Conservation (phyloP, 2,888 invertebrate genomes). For the Anaspis maculata region DNA sequence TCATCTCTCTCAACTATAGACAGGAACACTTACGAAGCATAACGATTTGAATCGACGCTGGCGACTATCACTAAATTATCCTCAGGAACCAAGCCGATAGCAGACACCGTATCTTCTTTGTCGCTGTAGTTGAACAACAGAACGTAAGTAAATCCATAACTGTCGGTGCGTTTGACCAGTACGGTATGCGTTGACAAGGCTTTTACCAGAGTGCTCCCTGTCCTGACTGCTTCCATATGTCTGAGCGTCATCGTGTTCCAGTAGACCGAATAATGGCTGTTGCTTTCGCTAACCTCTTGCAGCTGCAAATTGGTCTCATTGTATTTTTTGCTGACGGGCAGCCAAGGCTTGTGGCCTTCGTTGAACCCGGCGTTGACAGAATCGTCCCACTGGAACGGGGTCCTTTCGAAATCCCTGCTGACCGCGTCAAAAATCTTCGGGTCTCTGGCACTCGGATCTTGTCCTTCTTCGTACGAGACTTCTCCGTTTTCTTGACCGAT, state of each 20-base stretch:
- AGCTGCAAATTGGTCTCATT: conserved; percentile 49
- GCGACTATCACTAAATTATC: no score
- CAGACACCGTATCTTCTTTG: no score
- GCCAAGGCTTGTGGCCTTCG: conserved; percentile 50
- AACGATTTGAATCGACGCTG: no score
- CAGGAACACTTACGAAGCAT: no score
- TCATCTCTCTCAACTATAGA: no score
- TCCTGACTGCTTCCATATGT: conserved; percentile 43
- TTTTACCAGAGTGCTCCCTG: conserved; percentile 49
- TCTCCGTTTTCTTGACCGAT: conserved; percentile 67
- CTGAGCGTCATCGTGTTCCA: conserved; percentile 50
- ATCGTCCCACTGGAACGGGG: conserved; percentile 73
- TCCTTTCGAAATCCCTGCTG: conserved; percentile 67
- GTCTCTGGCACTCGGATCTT: conserved; percentile 49
- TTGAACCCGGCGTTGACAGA: conserved; percentile 51
- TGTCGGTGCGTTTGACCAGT: conserved; percentile 24
- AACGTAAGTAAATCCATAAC: no score
- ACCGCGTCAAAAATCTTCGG: conserved; percentile 43
- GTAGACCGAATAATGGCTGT: conserved; percentile 58
- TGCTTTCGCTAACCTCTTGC: conserved; percentile 38
- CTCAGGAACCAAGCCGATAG: no score
- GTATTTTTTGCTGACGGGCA: conserved; percentile 59
- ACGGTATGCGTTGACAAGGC: conserved; percentile 29
- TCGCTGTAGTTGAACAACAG: no score
- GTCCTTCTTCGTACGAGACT: conserved; percentile 43